A percentile compares a stretch with the other conserved stretches of the same genome.
Conservation (phyloP, 2,113 vertebrate genomes). For the Megaceryle torquata region DNA sequence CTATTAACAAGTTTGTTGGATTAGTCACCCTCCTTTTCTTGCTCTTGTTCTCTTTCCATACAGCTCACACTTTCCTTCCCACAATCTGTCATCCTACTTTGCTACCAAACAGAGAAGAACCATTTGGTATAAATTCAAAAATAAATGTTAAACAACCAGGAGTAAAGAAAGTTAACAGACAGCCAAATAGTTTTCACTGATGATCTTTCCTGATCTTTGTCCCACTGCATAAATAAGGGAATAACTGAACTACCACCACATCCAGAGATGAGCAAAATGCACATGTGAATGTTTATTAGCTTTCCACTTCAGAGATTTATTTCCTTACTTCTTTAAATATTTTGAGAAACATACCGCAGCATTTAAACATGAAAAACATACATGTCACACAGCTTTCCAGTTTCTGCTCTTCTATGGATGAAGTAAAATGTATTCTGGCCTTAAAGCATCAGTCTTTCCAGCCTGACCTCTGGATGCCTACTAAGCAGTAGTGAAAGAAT, state of each 20-base stretch:
- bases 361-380: slow-evolving; percentile 68
- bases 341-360: slow-evolving; percentile 70
- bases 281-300: slow-evolving; percentile 70
- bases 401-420: slow-evolving; percentile 61
- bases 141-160: slow-evolving; percentile 48
- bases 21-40: background rate
- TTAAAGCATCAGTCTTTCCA: slow-evolving; percentile 44
- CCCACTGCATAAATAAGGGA: slow-evolving; percentile 43
- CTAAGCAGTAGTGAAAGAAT: slow-evolving; percentile 42
- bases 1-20: background rate
- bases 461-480: slow-evolving; percentile 62
- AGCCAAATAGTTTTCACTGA: slow-evolving; percentile 52
- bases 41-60: slow-evolving; percentile 19
- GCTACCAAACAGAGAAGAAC: slow-evolving; percentile 33
- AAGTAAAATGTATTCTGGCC: slow-evolving; percentile 56
- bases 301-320: slow-evolving; percentile 73
- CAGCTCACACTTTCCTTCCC: slow-evolving; percentile 52
- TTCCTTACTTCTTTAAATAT: slow-evolving; percentile 68
- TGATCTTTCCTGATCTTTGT: slow-evolving; percentile 63
- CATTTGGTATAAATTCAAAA: slow-evolving; percentile 47
- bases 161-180: slow-evolving; percentile 30
- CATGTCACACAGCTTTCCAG: slow-evolving; percentile 53
- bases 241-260: background rate
- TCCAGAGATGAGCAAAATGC: slow-evolving; percentile 55
- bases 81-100: slow-evolving; percentile 47